A percentile compares a stretch with the other conserved stretches of the same genome.
Conservation (phyloP, 2,113 vertebrate genomes). For the Spilogale gracilis region DNA sequence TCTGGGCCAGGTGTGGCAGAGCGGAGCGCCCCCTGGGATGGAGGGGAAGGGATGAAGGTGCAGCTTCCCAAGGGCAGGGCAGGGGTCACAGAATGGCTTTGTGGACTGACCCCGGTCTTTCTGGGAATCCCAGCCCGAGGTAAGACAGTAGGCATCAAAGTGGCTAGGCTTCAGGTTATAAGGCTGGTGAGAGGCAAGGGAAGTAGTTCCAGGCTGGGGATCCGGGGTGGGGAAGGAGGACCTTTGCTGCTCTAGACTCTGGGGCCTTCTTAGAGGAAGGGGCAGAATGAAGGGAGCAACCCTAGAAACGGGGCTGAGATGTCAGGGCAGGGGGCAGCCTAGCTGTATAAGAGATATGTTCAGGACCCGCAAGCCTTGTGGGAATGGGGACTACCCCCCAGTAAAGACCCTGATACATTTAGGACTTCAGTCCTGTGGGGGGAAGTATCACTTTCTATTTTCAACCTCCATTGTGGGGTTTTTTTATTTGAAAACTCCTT, state of each 20-base stretch:
- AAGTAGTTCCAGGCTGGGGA: background rate
- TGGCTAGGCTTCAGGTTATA: too few relatives aligned
- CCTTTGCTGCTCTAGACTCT: background rate
- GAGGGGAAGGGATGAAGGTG: background rate
- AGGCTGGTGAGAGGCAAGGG: background rate
- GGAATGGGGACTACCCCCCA: accelerated
- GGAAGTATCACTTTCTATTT: background rate
- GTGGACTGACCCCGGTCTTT: background rate
- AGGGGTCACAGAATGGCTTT: background rate
- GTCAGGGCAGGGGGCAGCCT: background rate
- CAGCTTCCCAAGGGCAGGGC: background rate
- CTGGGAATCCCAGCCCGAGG: background rate
- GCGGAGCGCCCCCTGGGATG: background rate
- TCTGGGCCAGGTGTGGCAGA: background rate
- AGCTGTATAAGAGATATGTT: background rate
- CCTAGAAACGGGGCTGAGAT: background rate
- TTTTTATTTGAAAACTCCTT: background rate
- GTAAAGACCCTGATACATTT: background rate
- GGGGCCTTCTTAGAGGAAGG: background rate
- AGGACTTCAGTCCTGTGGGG: background rate
- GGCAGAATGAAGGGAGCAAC: background rate
- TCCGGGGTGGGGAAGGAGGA: background rate
- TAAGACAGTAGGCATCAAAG: background rate
- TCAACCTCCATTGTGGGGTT: background rate
- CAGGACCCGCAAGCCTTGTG: background rate